Base-by-base conservation (phyloP, 2,888 invertebrate species). In the Hirtodrosophila trivittata region DNA sequence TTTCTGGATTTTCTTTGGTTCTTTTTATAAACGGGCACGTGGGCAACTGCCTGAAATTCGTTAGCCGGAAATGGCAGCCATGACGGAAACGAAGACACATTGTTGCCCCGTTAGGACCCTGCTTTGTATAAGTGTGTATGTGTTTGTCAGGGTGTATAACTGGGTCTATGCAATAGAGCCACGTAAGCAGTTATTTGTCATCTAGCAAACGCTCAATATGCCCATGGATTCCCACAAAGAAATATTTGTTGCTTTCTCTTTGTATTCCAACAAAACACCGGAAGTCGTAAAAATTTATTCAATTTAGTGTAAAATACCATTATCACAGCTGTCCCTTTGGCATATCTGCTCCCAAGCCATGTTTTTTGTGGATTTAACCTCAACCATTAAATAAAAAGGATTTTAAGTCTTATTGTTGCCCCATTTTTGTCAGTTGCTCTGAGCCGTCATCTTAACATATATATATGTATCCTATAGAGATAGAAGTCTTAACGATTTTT, bases 51-150 rank as follows among this genome's bases (percentile, higher is more conserved):
- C 76, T 45, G 59, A 75, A 77, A 77, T 81, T 77, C 81, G 70
- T 66, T 81, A 72, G 82, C 80, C 81, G 77, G 77, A 77, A 77
- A 81, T 77, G 75, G 74, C 67, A 69, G 69, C 66, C 77, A 73
- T 83, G 83, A 80, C 83, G 83, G 83, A 83, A 80, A 83, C 83
- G 80, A 83, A 80, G 80, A 80, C 72, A 78, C 77, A 80, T 80
- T 80, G 83, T 81, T 66, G 77, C 47, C 50, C 60, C 13, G 62
- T 50, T 32, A 62, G 62, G 42, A 62, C 5, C 18, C 60, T 42
- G 50, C 26, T 28, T n/a, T 45, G 16, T 45, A 28, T 42, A 35
- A 16, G 2, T 32, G 42, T 54, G 14, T 55, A 35, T 63, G 28
- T 70, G 42, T 50, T 35, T 30, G 14, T 42, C 8, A n/a, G 13